phyloP scores from a whole-genome alignment of 1,140 invertebrate genomes.

The Thaumatotibia leucotreta region DNA sequence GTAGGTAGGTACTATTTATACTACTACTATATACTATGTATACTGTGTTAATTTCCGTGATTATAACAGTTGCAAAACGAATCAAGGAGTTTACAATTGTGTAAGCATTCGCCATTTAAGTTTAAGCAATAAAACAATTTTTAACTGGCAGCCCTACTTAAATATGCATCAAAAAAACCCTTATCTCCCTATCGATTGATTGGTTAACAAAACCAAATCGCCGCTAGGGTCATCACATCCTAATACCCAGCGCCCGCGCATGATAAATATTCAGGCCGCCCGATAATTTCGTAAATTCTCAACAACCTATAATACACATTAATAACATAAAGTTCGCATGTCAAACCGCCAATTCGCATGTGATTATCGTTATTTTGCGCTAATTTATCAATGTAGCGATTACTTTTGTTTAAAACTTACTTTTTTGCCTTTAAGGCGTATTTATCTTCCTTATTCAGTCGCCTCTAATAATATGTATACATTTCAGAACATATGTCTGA shows the following conservation, averaged over 20 bases:
- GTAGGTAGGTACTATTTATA: too few relatives aligned
- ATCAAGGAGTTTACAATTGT: too few relatives aligned
- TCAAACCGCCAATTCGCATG: conserved; percentile 62
- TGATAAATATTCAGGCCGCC: conserved; percentile 57
- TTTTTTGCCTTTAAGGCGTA: too few relatives aligned
- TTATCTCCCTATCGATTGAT: neutral
- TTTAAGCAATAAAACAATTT: neutral
- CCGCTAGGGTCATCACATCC: conserved; percentile 7
- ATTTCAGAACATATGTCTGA: too few relatives aligned
- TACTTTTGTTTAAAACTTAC: conserved; percentile 4
- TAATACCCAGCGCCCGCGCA: conserved; percentile 14
- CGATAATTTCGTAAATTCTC: conserved; percentile 69
- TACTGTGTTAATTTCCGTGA: too few relatives aligned
- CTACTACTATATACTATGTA: too few relatives aligned
- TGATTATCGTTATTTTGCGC: conserved; percentile 70
- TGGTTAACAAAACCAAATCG: conserved; percentile 3
- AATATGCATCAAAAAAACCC: neutral
- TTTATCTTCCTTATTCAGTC: too few relatives aligned
- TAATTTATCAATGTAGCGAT: conserved; percentile 50
- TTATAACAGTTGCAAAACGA: too few relatives aligned
- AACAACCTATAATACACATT: conserved; percentile 67
- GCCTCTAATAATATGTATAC: too few relatives aligned
- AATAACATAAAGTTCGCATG: conserved; percentile 64
- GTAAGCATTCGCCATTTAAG: too few relatives aligned
- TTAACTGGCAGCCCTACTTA: neutral